Base-by-base conservation (phyloP, 2,888 invertebrate genomes). In the Holacanthella duospinosa region DNA sequence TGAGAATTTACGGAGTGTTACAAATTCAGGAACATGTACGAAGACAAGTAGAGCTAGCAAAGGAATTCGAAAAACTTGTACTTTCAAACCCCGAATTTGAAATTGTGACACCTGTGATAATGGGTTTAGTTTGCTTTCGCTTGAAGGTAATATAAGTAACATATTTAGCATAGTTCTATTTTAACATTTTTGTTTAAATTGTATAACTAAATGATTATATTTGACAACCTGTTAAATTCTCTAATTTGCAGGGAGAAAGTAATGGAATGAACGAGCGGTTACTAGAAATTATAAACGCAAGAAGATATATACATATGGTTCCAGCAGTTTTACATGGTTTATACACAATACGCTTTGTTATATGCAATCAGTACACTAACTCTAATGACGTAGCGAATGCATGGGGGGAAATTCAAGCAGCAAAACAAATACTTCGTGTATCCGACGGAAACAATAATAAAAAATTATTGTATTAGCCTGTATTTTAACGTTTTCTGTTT, bases 111-210 rank as follows among this genome's bases (percentile, higher is more conserved):
- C 89, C 94, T 74, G 93, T 93, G 4, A 82, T 86, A n/a, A 85
- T 99, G 84, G 97, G 95, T 0, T 82, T 99, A 21, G 95, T 96
- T 43, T 99, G 97, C 79, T 99, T 99, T 80, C 83, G 93, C 72
- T 78, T 97, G 19, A 95, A 93, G 81, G 86, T 81, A 75, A 68
- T 29, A 19, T 19, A 12, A 9, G 9, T 19, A 19, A 54, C 12
- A 43, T 43, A 19, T 43, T 16, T 19, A 16, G 12, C n/a, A n/a
- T n/a, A n/a, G n/a, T 43, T 9, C 6, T 12, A 21, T 9, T 9
- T 9, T 21, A 54, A 54, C 24, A 9, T 54, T 19, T 54, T 9
- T 54, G 9, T 9, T 54, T 19, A n/a, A n/a, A n/a, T n/a, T n/a
- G n/a, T n/a, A n/a, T n/a, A n/a, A n/a, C n/a, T n/a, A n/a, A n/a